Percentiles rank a stretch among this genome's conserved stretches.
phyloP scores from a whole-genome alignment of 2,113 vertebrate genomes.

The Cichladusa arquata region DNA sequence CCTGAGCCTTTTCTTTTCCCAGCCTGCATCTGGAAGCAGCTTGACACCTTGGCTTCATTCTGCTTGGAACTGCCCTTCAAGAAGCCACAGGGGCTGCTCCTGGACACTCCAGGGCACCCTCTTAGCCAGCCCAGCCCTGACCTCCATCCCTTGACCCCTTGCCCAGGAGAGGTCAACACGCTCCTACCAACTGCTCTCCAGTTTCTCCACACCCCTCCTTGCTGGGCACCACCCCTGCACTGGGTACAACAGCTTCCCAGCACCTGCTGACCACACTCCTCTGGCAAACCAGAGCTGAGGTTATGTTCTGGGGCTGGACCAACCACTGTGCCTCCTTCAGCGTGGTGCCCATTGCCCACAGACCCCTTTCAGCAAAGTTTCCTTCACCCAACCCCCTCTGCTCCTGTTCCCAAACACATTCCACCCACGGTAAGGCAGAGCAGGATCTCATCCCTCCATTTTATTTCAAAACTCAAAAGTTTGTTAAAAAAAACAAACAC shows the following conservation, averaged over 20 bases:
- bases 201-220: neutral
- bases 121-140: neutral
- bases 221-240: neutral
- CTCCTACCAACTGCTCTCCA: neutral
- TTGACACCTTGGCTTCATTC: neutral
- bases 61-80: neutral
- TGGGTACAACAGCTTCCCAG: neutral
- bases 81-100: neutral
- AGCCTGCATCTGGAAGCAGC: neutral
- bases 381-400: neutral
- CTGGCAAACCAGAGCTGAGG: accelerated
- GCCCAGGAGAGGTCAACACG: neutral
- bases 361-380: neutral
- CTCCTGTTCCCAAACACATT: neutral
- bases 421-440: neutral
- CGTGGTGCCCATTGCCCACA: neutral
- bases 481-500: neutral
- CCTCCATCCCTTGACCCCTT: neutral
- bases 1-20: neutral
- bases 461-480: slow-evolving; percentile 26
- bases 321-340: accelerated
- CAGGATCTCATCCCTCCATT: neutral
- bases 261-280: neutral
- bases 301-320: neutral
- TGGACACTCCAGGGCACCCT: neutral